Conservation (phyloP, 2,888 invertebrate species). For the Leptinotarsa haldemani region DNA sequence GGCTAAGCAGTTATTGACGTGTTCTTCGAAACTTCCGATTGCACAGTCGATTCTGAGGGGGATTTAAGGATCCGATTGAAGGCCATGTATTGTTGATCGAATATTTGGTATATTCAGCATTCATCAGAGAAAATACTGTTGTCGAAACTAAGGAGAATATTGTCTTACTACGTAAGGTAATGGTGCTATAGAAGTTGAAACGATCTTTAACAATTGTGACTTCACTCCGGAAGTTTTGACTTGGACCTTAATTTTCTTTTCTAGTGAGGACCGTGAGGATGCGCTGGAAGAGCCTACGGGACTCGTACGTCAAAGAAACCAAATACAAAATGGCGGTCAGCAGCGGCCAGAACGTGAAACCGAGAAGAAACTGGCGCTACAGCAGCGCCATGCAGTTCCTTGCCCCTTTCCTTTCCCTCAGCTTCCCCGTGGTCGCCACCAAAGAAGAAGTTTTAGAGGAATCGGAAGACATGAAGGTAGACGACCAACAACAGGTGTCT, state of each 20-base stretch:
- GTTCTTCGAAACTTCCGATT: no score
- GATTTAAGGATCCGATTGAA: no score
- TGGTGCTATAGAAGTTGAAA: no score
- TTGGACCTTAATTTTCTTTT: constrained; percentile 28
- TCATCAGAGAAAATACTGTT: no score
- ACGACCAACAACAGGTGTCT: constrained; percentile 16
- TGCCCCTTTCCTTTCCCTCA: constrained; percentile 40
- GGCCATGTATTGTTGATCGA: no score
- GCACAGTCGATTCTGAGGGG: no score
- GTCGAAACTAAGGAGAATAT: no score
- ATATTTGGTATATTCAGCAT: no score
- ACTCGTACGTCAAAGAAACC: constrained; percentile 46
- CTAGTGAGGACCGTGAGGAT: constrained; percentile 42
- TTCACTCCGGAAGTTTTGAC: background rate
- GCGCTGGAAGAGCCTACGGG: constrained; percentile 49
- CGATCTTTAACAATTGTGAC: no score
- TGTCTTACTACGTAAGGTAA: no score
- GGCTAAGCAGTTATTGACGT: no score
- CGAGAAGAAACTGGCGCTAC: constrained; percentile 44
- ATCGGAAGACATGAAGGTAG: constrained; percentile 23
- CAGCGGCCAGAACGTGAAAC: constrained; percentile 36
- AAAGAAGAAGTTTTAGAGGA: constrained; percentile 27
- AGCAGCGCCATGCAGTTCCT: constrained; percentile 44
- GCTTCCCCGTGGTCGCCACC: constrained; percentile 31
- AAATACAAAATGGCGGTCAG: constrained; percentile 41